Base-by-base conservation (phyloP, 2,113 vertebrate species). In the Andinoacara biseriatus region DNA sequence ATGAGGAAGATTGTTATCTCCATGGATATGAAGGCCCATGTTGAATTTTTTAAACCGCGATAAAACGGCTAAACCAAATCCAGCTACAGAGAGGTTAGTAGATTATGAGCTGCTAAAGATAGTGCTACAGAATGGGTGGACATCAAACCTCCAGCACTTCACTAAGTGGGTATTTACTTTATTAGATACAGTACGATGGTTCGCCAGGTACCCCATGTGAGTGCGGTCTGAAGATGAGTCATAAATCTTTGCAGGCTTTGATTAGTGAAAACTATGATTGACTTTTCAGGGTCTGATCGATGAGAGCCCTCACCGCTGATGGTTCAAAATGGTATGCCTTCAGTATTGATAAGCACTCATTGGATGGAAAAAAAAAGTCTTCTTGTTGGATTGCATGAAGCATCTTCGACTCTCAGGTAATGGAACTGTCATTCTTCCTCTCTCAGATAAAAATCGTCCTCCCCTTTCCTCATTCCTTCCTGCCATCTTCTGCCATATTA, bases 371-470 rank as follows among this genome's bases (percentile, higher is more conserved):
- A 77, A 77, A 74, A 82, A 86, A 84, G 88, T 89, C 85, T 86
- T 86, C 88, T 90, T 90, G 91, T 89, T 87, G 90, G 90, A 94
- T 93, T 89, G 90, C 88, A 86, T 81, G 90, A 90, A 65, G 87
- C 90, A 84, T 91, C 87, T 86, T 85, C 81, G 82, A 91, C 92
- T 93, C 88, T 80, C 84, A 86, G 91, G 92, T 95, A 93, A 96
- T 95, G 94, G 95, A 95, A 94, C 95, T 94, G 94, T 95, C 95
- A 95, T 95, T 94, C 90, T 92, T 91, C 84, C 90, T 91, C 90
- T 69, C 83, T 87, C 46, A 91, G 95, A 95, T 95, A 93, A 94
- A 92, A 90, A 94, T 93, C 88, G 18, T 76, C 89, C 81, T 81
- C 61, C 54, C 58, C 79, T 69, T 87, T 85, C 77, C 84, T 85